Evolutionary conservation across 2,113 vertebrate species (phyloP), one percentile per base, ranked within the genome.

Genomic region (Poeciliopsis retropinna): DNA sequence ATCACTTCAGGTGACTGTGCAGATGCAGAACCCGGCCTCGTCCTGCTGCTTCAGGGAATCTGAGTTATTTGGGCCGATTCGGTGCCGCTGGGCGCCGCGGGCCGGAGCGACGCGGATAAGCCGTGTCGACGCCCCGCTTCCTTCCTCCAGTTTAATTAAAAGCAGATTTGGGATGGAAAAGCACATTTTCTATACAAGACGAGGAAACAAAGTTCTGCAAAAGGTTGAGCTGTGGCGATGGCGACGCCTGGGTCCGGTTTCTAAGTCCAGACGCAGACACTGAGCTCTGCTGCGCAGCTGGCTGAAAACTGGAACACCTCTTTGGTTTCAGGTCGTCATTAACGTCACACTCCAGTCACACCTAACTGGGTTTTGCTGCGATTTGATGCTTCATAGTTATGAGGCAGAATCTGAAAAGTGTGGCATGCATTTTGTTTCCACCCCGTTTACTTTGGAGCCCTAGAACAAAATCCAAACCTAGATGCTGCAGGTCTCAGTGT

Each of bases 151-250:
- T 92, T 92, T 89, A 93, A 93, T 93, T 94, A 93, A 94, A 94
- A 94, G 92, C 89, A 94, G 92, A 92, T 94, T 94, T 94, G 80
- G 87, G 79, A 78, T 88, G 87, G 86, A 92, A 92, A 92, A 91
- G 85, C 86, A 82, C 77, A 78, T 89, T 92, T 70, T 57, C 32
- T 90, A 86, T 83, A 85, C 44, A 1, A 47, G 72, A 75, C 78
- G 39, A 75, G 72, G 68, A 68, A 74, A 9, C 27, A 41, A 77
- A 82, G 75, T 60, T 77, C 61, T 79, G 78, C 68, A 47, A 70
- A 67, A 73, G 39, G 62, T 65, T 73, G 82, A 85, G 32, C 54
- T 67, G 64, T 68, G 34, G 73, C 54, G 32, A 31, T 13, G 41
- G n/a, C 51, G 17, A 22, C 62, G 71, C 81, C 63, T 27, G 41